phyloP scores from a whole-genome alignment of 2,797 vertebrate genomes.

The Enteromius fasciolatus region DNA sequence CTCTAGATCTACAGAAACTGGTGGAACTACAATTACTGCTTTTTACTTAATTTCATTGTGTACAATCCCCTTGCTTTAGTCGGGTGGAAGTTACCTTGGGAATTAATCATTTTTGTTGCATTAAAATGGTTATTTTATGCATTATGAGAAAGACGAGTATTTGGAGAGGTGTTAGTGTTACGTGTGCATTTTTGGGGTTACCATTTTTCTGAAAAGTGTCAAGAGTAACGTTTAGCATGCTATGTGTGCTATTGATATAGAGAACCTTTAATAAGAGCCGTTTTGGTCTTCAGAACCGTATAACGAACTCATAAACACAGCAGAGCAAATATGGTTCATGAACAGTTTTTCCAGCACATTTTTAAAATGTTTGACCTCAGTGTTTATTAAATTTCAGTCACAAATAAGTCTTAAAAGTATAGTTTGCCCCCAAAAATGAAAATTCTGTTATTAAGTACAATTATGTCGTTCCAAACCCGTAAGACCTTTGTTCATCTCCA shows the following conservation, averaged over 20 bases:
- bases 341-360: too few species aligned
- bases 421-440: too few species aligned
- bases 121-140: neutral
- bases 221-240: too few species aligned
- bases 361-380: too few species aligned
- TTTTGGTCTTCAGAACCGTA: neutral
- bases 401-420: too few species aligned
- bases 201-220: neutral
- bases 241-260: neutral
- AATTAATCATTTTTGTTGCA: neutral
- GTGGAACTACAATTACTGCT: too few species aligned
- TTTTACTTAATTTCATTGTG: neutral
- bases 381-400: neutral
- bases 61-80: neutral
- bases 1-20: neutral
- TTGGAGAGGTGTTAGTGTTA: neutral
- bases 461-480: too few species aligned
- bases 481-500: too few species aligned
- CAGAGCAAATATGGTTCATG: neutral
- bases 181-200: neutral
- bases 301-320: neutral
- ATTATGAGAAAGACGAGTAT: neutral
- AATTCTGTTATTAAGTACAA: too few species aligned
- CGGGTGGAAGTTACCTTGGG: neutral
- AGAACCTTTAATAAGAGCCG: neutral